A percentile compares a stretch with the other conserved stretches of the same genome.
Conservation (phyloP, 2,797 vertebrate species). For the Moxostoma hubbsi region DNA sequence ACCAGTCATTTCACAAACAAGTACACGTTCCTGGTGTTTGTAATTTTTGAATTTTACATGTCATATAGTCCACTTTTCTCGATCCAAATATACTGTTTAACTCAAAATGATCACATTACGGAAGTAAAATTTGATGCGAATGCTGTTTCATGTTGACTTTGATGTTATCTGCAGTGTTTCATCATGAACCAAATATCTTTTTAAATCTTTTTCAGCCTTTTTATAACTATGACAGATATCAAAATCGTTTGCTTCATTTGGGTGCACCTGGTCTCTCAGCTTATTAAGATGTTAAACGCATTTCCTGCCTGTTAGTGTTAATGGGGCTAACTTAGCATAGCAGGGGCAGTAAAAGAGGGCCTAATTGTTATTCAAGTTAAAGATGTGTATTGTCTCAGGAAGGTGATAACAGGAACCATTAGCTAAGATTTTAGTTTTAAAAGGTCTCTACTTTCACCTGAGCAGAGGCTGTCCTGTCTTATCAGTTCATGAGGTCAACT, state of each 20-base stretch:
- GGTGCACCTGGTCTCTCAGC: constrained; percentile 43
- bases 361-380: constrained; percentile 76
- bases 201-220: constrained; percentile 24
- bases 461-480: constrained; percentile 47
- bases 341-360: constrained; percentile 61
- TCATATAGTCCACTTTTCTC: too few relatives aligned
- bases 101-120: too few relatives aligned
- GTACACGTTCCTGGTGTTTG: too few relatives aligned
- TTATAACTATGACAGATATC: background rate
- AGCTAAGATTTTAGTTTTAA: constrained; percentile 56
- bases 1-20: too few relatives aligned
- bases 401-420: constrained; percentile 65
- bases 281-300: constrained; percentile 67
- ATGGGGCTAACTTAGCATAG: constrained; percentile 57
- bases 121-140: too few relatives aligned
- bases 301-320: constrained; percentile 58
- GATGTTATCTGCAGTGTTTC: too few relatives aligned
- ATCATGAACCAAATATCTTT: background rate
- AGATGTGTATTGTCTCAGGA: constrained; percentile 73
- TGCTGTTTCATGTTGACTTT: too few relatives aligned
- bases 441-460: constrained; percentile 58
- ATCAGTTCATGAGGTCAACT: constrained; percentile 51
- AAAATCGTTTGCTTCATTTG: constrained; percentile 36
- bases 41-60: too few relatives aligned
- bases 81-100: too few relatives aligned